phyloP scores from a whole-genome alignment of 2,797 vertebrate species.

The Anabas testudineus region DNA sequence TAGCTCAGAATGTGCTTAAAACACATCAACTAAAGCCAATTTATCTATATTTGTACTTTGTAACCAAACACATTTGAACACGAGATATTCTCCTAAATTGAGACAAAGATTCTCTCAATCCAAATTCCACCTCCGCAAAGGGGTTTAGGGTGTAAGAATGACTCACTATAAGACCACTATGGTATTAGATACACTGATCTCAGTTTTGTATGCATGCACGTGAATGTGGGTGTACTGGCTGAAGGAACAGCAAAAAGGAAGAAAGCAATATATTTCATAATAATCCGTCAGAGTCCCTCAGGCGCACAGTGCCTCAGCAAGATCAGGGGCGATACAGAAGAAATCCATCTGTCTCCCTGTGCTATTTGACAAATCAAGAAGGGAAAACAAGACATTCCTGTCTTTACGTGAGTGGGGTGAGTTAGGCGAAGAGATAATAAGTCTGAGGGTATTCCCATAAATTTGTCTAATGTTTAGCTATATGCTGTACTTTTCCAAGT shows the following conservation, averaged over 20 bases:
- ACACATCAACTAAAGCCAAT: too few species aligned
- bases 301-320: too few species aligned
- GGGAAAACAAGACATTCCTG: slow-evolving; percentile 34
- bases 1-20: too few species aligned
- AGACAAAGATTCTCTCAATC: slow-evolving; percentile 64
- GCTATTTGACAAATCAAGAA: slow-evolving; percentile 32
- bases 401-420: background rate
- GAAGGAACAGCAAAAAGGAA: slow-evolving; percentile 17
- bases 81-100: slow-evolving; percentile 43
- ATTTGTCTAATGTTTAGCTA: too few species aligned
- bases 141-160: slow-evolving; percentile 46
- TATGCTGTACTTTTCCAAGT: too few species aligned
- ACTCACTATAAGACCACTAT: slow-evolving; percentile 64
- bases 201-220: slow-evolving; percentile 29
- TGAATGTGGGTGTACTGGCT: slow-evolving; percentile 39
- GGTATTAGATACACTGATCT: slow-evolving; percentile 37
- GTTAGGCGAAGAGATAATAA: too few species aligned
- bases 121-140: slow-evolving; percentile 47
- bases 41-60: too few species aligned
- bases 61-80: too few species aligned
- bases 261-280: slow-evolving; percentile 29
- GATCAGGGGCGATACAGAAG: too few species aligned
- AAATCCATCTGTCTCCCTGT: too few species aligned
- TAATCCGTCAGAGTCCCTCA: background rate
- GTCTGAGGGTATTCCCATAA: too few species aligned